A percentile compares a stretch with the other conserved stretches of the same genome.
Conservation (phyloP, 2,113 vertebrate species). For the Actenoides lindsayi region DNA sequence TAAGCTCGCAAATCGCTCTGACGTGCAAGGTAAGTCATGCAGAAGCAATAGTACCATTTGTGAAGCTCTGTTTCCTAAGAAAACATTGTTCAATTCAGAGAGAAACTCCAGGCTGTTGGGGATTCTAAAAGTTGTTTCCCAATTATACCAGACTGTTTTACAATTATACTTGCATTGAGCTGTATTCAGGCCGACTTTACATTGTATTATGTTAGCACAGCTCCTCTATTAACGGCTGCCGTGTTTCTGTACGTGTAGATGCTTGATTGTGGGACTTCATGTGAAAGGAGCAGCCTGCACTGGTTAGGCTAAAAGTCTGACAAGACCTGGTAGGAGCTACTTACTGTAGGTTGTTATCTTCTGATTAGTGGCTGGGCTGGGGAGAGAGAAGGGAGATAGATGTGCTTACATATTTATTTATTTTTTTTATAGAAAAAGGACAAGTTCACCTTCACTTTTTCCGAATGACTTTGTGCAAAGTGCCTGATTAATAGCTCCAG, state of each 20-base stretch:
- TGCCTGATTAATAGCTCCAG: constrained; percentile 34
- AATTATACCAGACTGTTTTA: background rate
- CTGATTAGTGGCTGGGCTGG: background rate
- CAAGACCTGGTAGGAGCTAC: background rate
- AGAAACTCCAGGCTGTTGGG: background rate
- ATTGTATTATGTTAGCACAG: background rate
- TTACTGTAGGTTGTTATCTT: background rate
- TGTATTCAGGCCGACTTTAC: background rate
- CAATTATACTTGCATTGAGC: background rate
- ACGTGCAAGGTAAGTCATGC: constrained; percentile 63
- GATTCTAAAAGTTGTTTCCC: background rate
- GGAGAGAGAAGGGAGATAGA: background rate
- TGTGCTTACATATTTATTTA: background rate
- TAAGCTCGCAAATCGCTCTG: background rate
- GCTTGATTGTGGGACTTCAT: background rate
- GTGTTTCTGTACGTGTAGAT: background rate
- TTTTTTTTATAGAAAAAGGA: background rate
- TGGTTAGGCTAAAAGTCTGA: background rate
- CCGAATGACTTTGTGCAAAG: constrained; percentile 25
- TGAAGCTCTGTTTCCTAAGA: constrained; percentile 26
- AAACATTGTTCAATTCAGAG: background rate
- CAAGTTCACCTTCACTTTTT: constrained; percentile 34
- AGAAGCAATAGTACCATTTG: constrained; percentile 35
- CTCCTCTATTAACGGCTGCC: background rate
- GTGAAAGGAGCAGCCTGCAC: background rate